These are phyloP conservation scores for Temnothorax curvispinosus DNA, from an alignment of 1,140 invertebrate species.

Conservation along the genomic window DNA sequence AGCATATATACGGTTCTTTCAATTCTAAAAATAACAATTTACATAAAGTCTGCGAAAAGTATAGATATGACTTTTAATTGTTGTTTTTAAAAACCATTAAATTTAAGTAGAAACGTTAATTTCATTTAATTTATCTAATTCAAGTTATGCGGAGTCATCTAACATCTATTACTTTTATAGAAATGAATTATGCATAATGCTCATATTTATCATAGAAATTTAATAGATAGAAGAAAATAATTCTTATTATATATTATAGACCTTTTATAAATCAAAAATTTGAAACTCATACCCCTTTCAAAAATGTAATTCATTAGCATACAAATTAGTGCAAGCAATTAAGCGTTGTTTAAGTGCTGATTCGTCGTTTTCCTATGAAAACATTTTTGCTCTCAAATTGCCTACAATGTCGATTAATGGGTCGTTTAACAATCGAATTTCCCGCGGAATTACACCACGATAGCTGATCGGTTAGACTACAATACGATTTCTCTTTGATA, in stretches of 20 bases:
- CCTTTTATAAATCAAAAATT: background rate
- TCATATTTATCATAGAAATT: background rate
- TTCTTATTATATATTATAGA: background rate
- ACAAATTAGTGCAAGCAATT: constrained; percentile 1
- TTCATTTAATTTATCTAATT: background rate
- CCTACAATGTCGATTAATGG: background rate
- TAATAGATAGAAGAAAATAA: constrained; percentile 1
- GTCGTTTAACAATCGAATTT: constrained; percentile 31
- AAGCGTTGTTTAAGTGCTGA: background rate
- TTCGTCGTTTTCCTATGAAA: background rate
- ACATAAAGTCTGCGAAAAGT: background rate
- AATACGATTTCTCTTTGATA: constrained; percentile 31
- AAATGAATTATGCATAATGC: background rate
- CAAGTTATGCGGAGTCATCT: background rate
- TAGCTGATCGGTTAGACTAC: constrained; percentile 27
- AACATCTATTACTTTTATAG: background rate
- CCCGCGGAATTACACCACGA: background rate
- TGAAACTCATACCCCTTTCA: background rate
- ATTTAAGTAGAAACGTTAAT: background rate
- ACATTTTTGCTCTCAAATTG: constrained; percentile 18
- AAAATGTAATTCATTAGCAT: background rate
- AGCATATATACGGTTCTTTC: background rate
- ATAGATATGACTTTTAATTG: background rate
- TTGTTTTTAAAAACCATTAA: background rate
- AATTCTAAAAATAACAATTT: constrained; percentile 30